A percentile compares a stretch with the other conserved stretches of the same genome.
Conservation (phyloP, 2,113 vertebrate species). For the Heliornis fulica region DNA sequence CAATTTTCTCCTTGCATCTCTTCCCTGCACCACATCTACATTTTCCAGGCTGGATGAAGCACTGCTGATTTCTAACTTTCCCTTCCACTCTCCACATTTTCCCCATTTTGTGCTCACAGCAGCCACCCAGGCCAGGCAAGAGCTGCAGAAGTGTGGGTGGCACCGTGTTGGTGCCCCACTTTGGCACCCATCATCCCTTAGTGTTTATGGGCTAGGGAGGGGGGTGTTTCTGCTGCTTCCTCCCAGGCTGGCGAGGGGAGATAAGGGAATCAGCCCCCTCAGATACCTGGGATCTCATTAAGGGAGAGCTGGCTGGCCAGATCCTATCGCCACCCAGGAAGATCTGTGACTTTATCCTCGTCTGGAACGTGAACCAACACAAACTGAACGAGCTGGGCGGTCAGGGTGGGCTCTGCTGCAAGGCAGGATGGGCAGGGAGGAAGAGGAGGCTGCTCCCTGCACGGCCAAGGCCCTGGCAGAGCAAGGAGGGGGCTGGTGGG, state of each 20-base stretch:
- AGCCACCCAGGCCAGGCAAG: not conserved
- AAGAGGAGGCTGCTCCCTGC: accelerated
- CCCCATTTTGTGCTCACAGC: not conserved
- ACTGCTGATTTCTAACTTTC: not conserved
- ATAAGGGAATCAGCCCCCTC: conserved; percentile 4
- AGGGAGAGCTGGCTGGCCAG: not conserved
- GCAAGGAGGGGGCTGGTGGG: accelerated
- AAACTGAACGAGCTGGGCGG: not conserved
- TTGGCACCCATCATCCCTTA: not conserved
- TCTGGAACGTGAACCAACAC: not conserved
- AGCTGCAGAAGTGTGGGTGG: not conserved
- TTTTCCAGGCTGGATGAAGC: not conserved
- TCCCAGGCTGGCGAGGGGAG: not conserved
- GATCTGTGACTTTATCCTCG: not conserved
- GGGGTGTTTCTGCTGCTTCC: accelerated
- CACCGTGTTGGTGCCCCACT: not conserved
- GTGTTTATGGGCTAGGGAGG: not conserved
- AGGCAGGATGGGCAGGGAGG: not conserved
- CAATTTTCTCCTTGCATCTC: not conserved
- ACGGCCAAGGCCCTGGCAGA: accelerated
- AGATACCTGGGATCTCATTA: not conserved
- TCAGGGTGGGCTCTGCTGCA: not conserved
- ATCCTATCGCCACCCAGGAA: not conserved
- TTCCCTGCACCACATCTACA: not conserved
- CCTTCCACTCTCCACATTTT: not conserved